These are phyloP conservation scores for Pimephales promelas DNA, from an alignment of 2,113 vertebrate genomes.

Conservation along the genomic window DNA sequence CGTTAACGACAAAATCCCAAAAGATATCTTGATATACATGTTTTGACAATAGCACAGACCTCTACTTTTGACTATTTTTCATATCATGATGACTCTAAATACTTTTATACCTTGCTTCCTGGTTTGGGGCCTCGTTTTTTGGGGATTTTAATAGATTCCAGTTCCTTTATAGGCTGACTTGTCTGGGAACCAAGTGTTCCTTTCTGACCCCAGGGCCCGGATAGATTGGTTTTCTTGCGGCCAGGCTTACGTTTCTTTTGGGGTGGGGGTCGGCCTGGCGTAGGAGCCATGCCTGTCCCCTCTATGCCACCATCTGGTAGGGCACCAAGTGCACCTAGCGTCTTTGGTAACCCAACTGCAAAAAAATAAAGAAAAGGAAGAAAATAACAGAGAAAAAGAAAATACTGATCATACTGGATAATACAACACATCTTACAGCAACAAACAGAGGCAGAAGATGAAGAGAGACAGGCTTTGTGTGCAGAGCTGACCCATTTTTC, in stretches of 20 bases:
- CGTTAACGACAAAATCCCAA: too few species aligned
- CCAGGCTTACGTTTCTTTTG: slow-evolving; percentile 91
- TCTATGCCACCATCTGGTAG: slow-evolving; percentile 85
- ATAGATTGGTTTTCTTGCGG: slow-evolving; percentile 89
- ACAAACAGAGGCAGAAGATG: slow-evolving; percentile 30
- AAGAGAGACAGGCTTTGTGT: slow-evolving; percentile 40
- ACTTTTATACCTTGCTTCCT: slow-evolving; percentile 87
- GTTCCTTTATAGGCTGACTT: slow-evolving; percentile 73
- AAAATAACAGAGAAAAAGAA: background rate
- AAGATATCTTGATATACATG: too few species aligned
- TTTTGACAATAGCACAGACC: too few species aligned
- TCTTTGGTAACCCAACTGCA: slow-evolving; percentile 90
- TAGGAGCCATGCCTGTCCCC: slow-evolving; percentile 81
- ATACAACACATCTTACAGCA: background rate
- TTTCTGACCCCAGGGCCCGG: slow-evolving; percentile 77
- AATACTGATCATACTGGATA: background rate
- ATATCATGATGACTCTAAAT: background rate
- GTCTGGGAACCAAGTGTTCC: slow-evolving; percentile 72
- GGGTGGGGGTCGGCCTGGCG: slow-evolving; percentile 81
- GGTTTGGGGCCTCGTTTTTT: slow-evolving; percentile 98
- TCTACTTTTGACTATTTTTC: too few species aligned
- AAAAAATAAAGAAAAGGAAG: slow-evolving; percentile 46
- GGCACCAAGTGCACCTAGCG: slow-evolving; percentile 78
- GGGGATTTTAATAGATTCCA: slow-evolving; percentile 91
- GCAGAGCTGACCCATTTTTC: slow-evolving; percentile 54